Evolutionary conservation across 2,113 vertebrate species (phyloP), one percentile per base, ranked within the genome.

Genomic region (Myrmecophaga tridactyla): DNA sequence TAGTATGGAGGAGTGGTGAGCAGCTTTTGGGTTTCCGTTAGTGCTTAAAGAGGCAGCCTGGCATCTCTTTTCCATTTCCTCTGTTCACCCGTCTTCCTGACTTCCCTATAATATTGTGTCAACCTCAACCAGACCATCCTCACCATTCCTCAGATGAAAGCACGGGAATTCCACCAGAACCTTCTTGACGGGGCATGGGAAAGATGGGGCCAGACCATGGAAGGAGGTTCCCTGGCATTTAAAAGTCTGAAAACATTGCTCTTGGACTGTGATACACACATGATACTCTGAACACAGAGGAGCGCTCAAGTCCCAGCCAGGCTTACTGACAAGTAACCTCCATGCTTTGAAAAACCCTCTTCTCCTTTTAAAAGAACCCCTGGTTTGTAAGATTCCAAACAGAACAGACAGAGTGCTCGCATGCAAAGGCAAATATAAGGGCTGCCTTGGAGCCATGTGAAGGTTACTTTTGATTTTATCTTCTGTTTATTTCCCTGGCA

Each of bases 391-490:
- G 21, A 88, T 85, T 70, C 70, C 90, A 87, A 87, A 63, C 41
- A 78, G 27, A 77, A 63, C 48, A 82, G 72, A 77, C 93, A 70
- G 0, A 76, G 60, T 12, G 91, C 78, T n/a, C 62, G 73, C 62
- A 65, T 41, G 21, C 43, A 62, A 84, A 80, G 84, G 51, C 60
- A 96, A 86, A 72, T 63, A 39, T 27, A 86, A 86, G 63, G 53
- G 41, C 53, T 89, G 67, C 72, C 46, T 91, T 63, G 46, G 92
- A 93, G 65, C 56, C 72, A 31, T 11, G 20, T 0, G 72, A 81
- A 90, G 69, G 46, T 11, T 46, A 53, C 63, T 46, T 94, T 96
- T 94, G 94, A 96, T 94, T 76, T 96, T 91, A 93, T 93, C 76
- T 89, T 75, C 78, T 62, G 21, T 86, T 90, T 43, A 34, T 95